Evolutionary conservation across 1,140 invertebrate species (phyloP).

Genomic region (Penaeus indicus): DNA sequence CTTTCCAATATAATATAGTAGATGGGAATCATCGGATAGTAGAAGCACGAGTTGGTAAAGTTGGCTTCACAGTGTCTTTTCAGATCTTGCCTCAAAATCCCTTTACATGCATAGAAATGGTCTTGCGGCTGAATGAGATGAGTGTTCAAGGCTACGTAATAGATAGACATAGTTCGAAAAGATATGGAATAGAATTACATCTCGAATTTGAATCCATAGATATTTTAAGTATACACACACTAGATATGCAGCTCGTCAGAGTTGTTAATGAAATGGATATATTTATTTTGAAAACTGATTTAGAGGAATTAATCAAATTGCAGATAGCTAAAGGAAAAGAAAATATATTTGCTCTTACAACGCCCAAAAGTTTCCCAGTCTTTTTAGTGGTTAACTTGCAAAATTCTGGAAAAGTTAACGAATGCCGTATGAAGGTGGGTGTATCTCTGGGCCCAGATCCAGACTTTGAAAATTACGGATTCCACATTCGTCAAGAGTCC

Average conservation of each 20-base stretch:
- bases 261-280: not conserved
- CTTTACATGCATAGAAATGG: not conserved
- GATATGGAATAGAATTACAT: not conserved
- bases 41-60: conserved; percentile 43
- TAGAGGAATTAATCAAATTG: conserved; percentile 21
- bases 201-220: conserved; percentile 32
- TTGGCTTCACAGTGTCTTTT: conserved; percentile 35
- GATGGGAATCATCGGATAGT: not conserved
- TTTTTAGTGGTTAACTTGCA: conserved; percentile 30
- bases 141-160: not conserved
- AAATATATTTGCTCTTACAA: conserved; percentile 25
- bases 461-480: not conserved
- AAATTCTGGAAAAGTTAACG: not conserved
- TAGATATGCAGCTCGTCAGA: not conserved
- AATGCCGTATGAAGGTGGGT: conserved; percentile 10
- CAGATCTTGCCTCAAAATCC: not conserved
- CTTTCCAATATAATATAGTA: not conserved
- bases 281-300: not conserved
- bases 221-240: not conserved
- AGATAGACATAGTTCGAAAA: not conserved
- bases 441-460: not conserved
- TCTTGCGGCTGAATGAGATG: conserved; percentile 22
- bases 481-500: conserved; percentile 19
- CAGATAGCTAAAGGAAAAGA: conserved; percentile 13
- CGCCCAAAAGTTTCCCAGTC: conserved; percentile 27